phyloP scores from a whole-genome alignment of 2,888 invertebrate species.

The Caenorhabditis becei region DNA sequence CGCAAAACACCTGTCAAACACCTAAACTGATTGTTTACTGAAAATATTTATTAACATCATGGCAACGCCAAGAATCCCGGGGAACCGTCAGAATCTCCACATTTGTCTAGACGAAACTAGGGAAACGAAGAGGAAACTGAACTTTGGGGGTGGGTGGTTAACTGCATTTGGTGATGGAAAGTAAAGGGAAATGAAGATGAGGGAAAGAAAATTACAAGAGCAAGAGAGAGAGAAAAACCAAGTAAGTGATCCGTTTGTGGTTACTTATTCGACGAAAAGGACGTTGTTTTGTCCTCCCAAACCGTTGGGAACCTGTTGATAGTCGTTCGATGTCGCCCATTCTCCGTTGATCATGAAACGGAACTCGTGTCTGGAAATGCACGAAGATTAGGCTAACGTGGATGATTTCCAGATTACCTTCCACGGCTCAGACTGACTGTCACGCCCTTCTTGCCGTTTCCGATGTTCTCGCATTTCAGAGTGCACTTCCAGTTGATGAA shows the following conservation, averaged over 20 bases:
- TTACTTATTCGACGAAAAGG: constrained; percentile 67
- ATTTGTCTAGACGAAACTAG: constrained; percentile 51
- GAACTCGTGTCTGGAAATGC: constrained; percentile 73
- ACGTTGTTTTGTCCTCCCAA: constrained; percentile 72
- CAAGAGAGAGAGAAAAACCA: constrained; percentile 9
- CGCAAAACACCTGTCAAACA: neutral
- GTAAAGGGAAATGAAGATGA: constrained; percentile 30
- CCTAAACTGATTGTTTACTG: constrained; percentile 1
- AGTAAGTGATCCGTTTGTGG: constrained; percentile 28
- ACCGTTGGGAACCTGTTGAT: constrained; percentile 68
- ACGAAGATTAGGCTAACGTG: neutral
- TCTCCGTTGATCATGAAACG: constrained; percentile 76
- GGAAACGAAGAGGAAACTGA: constrained; percentile 23
- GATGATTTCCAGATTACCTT: constrained; percentile 29
- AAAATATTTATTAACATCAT: constrained; percentile 56
- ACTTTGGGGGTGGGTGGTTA: constrained; percentile 12
- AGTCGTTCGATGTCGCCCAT: constrained; percentile 71
- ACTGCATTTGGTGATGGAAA: constrained; percentile 48
- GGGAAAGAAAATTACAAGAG: constrained; percentile 16
- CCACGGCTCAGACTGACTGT: constrained; percentile 74
- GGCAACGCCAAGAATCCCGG: constrained; percentile 49
- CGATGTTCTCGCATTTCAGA: constrained; percentile 69
- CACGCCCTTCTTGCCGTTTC: constrained; percentile 69
- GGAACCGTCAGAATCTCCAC: constrained; percentile 40
- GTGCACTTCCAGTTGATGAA: constrained; percentile 79